A percentile compares a stretch with the other conserved stretches of the same genome.
Evolutionary conservation across 35 echinoderm and acorn worm genomes (phyloP).

Genomic region (Heliocidaris tuberculata): DNA sequence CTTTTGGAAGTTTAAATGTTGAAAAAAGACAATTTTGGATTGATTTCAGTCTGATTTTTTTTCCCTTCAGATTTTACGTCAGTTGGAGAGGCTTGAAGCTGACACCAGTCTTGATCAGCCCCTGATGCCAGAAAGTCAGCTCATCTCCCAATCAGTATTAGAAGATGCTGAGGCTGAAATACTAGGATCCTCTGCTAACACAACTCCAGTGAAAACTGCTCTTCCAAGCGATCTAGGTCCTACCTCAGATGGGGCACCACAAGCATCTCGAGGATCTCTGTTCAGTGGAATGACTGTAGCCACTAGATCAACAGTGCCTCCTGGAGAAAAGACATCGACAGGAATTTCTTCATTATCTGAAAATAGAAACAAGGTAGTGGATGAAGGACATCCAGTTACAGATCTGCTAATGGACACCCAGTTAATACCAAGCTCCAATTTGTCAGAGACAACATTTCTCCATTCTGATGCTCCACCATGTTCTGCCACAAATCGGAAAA

Average conservation of each 20-base stretch:
- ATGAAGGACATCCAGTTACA: background rate
- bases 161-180: background rate
- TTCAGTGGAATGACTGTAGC: slow-evolving; percentile 40
- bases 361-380: background rate
- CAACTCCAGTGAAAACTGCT: background rate
- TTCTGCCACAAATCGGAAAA: background rate
- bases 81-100: slow-evolving; percentile 38
- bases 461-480: background rate
- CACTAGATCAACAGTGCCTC: background rate
- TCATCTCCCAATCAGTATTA: background rate
- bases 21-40: too few species aligned
- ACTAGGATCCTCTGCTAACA: background rate
- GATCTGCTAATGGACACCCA: slow-evolving; percentile 4
- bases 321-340: background rate
- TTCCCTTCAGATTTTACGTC: slow-evolving; percentile 18
- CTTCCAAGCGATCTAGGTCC: background rate
- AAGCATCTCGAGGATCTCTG: background rate
- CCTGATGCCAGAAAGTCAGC: background rate
- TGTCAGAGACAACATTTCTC: background rate
- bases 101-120: slow-evolving; percentile 41
- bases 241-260: background rate
- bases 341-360: background rate
- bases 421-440: background rate
- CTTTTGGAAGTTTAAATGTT: too few species aligned
- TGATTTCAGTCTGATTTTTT: background rate